Conservation (phyloP, 2,113 vertebrate species). For the Halcyon senegalensis region DNA sequence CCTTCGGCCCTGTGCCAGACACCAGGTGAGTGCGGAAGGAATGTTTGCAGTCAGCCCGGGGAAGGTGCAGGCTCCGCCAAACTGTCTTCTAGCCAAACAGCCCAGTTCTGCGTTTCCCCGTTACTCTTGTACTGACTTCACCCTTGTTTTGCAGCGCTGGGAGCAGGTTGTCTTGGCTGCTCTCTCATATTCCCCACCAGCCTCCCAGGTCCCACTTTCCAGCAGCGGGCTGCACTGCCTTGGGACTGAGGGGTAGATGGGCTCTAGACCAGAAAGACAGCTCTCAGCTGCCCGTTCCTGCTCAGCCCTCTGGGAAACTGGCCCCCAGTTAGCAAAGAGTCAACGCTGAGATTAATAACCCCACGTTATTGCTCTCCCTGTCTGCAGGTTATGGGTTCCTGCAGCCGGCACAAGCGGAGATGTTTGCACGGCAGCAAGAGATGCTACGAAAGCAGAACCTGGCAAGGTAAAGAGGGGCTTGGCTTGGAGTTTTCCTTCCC, state of each 20-base stretch:
- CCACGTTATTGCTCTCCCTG: rapidly evolving
- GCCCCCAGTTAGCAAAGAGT: not conserved
- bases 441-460: slow-evolving; percentile 95
- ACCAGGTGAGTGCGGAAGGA: slow-evolving; percentile 81
- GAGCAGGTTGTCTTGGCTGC: not conserved
- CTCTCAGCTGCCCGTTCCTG: not conserved
- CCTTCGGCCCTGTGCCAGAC: slow-evolving; percentile 93
- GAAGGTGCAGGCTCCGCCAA: not conserved
- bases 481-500: not conserved
- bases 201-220: not conserved
- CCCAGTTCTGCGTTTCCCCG: not conserved
- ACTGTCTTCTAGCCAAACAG: not conserved
- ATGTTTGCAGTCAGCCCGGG: rapidly evolving
- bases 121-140: rapidly evolving
- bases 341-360: not conserved
- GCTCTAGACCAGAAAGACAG: not conserved
- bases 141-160: rapidly evolving
- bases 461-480: slow-evolving; percentile 79
- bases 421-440: slow-evolving; percentile 94
- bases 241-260: not conserved
- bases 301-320: not conserved
- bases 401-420: slow-evolving; percentile 91
- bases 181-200: not conserved
- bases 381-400: slow-evolving; percentile 91
- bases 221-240: not conserved